Evolutionary conservation across 2,888 invertebrate genomes (phyloP).

Genomic region (Agrilus cyanescens): DNA sequence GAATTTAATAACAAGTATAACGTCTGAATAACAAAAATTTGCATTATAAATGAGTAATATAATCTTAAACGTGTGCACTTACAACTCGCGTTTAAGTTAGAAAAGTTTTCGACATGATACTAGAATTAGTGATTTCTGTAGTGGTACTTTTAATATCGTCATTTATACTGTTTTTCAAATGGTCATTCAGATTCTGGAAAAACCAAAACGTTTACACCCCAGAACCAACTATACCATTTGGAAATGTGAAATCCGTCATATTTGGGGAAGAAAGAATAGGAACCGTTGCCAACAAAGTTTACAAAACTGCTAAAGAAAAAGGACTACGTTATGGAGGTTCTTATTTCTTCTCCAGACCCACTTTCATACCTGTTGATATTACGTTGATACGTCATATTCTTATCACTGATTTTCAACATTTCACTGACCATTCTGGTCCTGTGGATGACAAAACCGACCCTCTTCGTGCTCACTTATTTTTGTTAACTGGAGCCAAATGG

Average conservation of each 20-base stretch:
- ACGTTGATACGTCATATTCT: slow-evolving; percentile 26
- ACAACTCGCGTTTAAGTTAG: no score
- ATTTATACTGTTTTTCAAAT: slow-evolving; percentile 1
- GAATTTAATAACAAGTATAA: no score
- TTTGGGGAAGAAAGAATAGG: slow-evolving; percentile 3
- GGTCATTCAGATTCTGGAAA: slow-evolving; percentile 13
- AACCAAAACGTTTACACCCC: slow-evolving; percentile 6
- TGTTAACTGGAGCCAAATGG: slow-evolving; percentile 31
- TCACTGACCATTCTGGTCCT: slow-evolving; percentile 26
- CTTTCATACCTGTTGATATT: slow-evolving; percentile 25
- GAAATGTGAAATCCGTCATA: slow-evolving; percentile 4
- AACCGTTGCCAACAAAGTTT: background rate
- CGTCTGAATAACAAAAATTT: no score
- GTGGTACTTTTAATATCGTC: background rate
- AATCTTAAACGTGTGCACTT: no score
- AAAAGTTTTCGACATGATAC: no score
- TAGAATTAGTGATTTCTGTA: no score
- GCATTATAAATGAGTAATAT: no score
- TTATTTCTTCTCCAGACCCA: slow-evolving; percentile 20
- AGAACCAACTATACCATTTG: slow-evolving; percentile 7
- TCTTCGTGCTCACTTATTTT: slow-evolving; percentile 22
- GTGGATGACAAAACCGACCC: slow-evolving; percentile 26
- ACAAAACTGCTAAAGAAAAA: slow-evolving; percentile 9
- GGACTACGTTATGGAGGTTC: slow-evolving; percentile 19
- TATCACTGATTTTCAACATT: slow-evolving; percentile 28